Evolutionary conservation across 1,140 invertebrate genomes (phyloP), one percentile per base, ranked within the genome.

Genomic region (Zaprionus capensis): DNA sequence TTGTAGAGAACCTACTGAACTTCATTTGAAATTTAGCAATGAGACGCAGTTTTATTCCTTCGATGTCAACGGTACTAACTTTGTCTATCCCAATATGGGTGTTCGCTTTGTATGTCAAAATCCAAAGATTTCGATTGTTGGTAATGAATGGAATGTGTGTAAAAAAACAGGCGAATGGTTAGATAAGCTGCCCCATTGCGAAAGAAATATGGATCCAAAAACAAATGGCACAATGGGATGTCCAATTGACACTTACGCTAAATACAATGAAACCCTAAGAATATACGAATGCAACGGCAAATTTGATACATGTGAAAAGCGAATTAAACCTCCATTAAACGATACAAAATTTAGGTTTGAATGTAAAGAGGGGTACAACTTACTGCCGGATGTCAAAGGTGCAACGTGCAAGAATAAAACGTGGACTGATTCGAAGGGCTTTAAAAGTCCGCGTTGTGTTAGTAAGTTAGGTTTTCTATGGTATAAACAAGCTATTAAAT

Each of bases 141-240:
- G 41, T 0, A 15, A 6, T 6, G 1, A 20, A 7, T 73, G 46
- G 77, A 61, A 80, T 49, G 58, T 80, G 7, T 77, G 77, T 26
- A 4, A 4, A 0, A 31, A 14, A 11, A 55, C 36, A 1, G 63
- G 63, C 0, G 0, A 59, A 53, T 80, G 77, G 77, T 26, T 2
- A 1, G 0, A n/a, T 14, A 2, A 31, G 4, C 6, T 51, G 3
- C 49, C 58, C 1, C 0, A 15, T 64, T 14, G 11, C 28, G 4
- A 24, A 12, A n/a, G 4, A 0, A 71, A 76, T 26, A 3, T 1
- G 2, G 7, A 80, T 64, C 24, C 31, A 5, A 2, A 51, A 4
- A 77, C 75, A 2, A 80, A 80, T 46, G 77, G 77, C 0, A 3
- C 0, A 0, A 17, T n/a, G 0, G 77, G 74, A n/a, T 80, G 77